phyloP scores from a whole-genome alignment of 1,140 invertebrate species.

The Drosophila murphyi region DNA sequence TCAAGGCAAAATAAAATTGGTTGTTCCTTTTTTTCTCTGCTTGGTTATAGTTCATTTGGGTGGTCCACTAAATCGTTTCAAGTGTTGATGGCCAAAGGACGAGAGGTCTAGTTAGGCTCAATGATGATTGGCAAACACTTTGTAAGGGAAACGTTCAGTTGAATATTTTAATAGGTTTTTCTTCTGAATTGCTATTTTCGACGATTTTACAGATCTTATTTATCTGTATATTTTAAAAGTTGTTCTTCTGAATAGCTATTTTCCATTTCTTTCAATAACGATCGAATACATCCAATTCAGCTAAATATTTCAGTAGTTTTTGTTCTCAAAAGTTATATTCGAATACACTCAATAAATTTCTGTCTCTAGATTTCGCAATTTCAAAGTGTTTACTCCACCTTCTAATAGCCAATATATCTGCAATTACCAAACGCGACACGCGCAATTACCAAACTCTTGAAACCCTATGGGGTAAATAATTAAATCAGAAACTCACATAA shows the following conservation, averaged over 20 bases:
- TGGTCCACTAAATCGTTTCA: conserved; percentile 28
- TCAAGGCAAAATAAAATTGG: not conserved
- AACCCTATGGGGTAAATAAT: conserved; percentile 1
- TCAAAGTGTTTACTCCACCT: not conserved
- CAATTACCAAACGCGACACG: not conserved
- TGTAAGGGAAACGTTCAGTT: not conserved
- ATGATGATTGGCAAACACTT: not conserved
- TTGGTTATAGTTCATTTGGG: conserved; percentile 1
- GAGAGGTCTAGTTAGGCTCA: too few species aligned
- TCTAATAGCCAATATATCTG: not conserved
- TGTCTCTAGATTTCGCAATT: too few species aligned
- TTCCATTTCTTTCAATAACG: too few species aligned
- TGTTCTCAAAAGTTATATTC: too few species aligned
- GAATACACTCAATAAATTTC: not conserved
- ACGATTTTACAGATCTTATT: too few species aligned
- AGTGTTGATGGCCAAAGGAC: conserved; percentile 14
- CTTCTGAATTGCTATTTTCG: too few species aligned
- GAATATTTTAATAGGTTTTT: too few species aligned
- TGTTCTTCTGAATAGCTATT: too few species aligned
- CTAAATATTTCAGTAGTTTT: too few species aligned
- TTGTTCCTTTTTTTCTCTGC: conserved; percentile 5
- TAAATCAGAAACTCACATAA: conserved; percentile 5
- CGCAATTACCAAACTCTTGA: conserved; percentile 1
- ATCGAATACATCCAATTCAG: too few species aligned
- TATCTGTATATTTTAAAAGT: too few species aligned